Base-by-base conservation (phyloP, 2,113 vertebrate genomes). In the Petrocephalus zakoni region DNA sequence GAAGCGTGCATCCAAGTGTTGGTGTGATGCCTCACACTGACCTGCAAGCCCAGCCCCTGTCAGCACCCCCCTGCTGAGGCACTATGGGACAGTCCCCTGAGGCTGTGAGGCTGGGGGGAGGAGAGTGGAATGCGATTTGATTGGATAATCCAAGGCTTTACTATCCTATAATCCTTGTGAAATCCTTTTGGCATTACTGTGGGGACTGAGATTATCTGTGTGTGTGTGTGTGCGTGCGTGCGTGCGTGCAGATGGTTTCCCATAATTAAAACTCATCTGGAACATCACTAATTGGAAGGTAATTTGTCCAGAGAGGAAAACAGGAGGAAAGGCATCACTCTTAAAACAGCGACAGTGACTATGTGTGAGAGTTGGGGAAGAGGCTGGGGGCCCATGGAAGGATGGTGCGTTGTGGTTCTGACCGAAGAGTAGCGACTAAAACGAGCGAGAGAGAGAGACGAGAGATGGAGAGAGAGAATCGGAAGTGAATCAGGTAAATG, bases 81-180 rank as follows among this genome's bases (percentile, higher is more conserved):
- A 88, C 68, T 89, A 91, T 95, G 93, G 93, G 94, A 94, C 87
- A 90, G 91, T 93, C 93, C 92, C 85, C 72, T 93, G 93, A 94
- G 92, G 94, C 90, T 93, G 90, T 10, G 82, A 90, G 64, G 90
- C 90, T 88, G 93, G 91, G 92, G 61, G 88, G 92, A 92, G 90
- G 93, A 92, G 92, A 88, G 90, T 81, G 89, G 93, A 95, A 95
- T 95, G 91, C 92, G 91, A 95, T 96, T 95, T 95, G 94, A 95
- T 95, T 95, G 95, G 95, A 95, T 95, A 95, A 96, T 95, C 95
- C 94, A 91, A 89, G 93, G 94, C 94, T 96, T 95, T 95, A 95
- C 95, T 95, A 95, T 94, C 92, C 92, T 88, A 72, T 95, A 95
- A 95, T 95, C 95, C 95, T 92, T 93, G 91, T 91, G 93, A 94